These are phyloP conservation scores for Labrus mixtus DNA, from an alignment of 2,113 vertebrate species.

Conservation along the genomic window DNA sequence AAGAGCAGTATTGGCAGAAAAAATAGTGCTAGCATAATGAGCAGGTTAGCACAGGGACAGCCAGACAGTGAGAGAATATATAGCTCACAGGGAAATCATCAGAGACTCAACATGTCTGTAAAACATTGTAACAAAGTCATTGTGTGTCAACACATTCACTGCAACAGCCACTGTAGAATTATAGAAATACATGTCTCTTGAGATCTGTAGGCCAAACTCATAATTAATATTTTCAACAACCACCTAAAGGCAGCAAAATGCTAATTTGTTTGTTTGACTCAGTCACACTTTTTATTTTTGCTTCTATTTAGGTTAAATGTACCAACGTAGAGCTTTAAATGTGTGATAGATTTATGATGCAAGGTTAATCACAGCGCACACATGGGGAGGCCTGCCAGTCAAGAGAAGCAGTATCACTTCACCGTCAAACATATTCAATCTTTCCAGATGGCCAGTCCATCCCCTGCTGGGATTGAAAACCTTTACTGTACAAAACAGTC, in stretches of 20 bases:
- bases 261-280: not conserved
- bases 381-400: not conserved
- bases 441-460: conserved; percentile 27
- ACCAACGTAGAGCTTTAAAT: not conserved
- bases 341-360: not conserved
- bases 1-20: conserved; percentile 10
- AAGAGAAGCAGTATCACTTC: not conserved
- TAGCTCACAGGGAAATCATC: conserved; percentile 10
- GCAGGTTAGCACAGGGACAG: not conserved
- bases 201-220: not conserved
- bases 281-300: not conserved
- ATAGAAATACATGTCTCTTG: conserved; percentile 3
- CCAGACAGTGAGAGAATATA: not conserved
- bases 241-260: conserved; percentile 7
- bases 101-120: not conserved
- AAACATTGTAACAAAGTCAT: not conserved
- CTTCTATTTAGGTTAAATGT: not conserved
- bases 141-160: not conserved
- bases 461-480: not conserved
- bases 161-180: not conserved
- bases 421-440: not conserved
- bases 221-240: not conserved
- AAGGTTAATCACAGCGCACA: not conserved
- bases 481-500: not conserved
- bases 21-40: conserved; percentile 3